Percentiles rank a stretch among this genome's conserved stretches.
phyloP scores from a whole-genome alignment of 2,797 vertebrate genomes.

The Phaenicophaeus curvirostris region DNA sequence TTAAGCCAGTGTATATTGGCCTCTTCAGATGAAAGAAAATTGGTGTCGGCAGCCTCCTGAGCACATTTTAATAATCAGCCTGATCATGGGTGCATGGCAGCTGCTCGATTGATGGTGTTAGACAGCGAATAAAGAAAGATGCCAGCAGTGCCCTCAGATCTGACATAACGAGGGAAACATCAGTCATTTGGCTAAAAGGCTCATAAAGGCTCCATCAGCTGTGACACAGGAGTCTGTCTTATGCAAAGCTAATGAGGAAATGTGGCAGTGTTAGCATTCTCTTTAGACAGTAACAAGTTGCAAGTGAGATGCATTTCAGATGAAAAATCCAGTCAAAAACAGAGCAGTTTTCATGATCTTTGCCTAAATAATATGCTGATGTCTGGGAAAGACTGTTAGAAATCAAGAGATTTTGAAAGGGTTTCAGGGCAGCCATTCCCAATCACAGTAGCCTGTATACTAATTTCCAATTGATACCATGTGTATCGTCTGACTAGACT shows the following conservation, averaged over 20 bases:
- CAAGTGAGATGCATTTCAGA: slow-evolving; percentile 73
- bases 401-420: slow-evolving; percentile 13
- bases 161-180: slow-evolving; percentile 81
- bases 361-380: slow-evolving; percentile 28
- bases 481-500: neutral
- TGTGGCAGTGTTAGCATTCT: slow-evolving; percentile 72
- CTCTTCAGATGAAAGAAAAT: slow-evolving; percentile 78
- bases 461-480: neutral
- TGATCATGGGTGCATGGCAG: slow-evolving; percentile 79
- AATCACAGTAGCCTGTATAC: neutral
- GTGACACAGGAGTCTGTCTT: slow-evolving; percentile 77
- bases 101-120: slow-evolving; percentile 79
- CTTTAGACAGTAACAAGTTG: slow-evolving; percentile 75
- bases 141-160: slow-evolving; percentile 80
- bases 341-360: slow-evolving; percentile 13
- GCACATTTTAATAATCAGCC: slow-evolving; percentile 82
- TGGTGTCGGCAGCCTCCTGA: slow-evolving; percentile 74
- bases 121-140: slow-evolving; percentile 81
- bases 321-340: slow-evolving; percentile 60
- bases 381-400: slow-evolving; percentile 38
- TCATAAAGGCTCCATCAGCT: slow-evolving; percentile 80
- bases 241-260: slow-evolving; percentile 80
- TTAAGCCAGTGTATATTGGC: slow-evolving; percentile 65
- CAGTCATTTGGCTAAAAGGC: slow-evolving; percentile 82
- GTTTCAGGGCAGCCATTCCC: neutral